phyloP scores from a whole-genome alignment of 1,140 invertebrate species.

The Drepana arcuata region DNA sequence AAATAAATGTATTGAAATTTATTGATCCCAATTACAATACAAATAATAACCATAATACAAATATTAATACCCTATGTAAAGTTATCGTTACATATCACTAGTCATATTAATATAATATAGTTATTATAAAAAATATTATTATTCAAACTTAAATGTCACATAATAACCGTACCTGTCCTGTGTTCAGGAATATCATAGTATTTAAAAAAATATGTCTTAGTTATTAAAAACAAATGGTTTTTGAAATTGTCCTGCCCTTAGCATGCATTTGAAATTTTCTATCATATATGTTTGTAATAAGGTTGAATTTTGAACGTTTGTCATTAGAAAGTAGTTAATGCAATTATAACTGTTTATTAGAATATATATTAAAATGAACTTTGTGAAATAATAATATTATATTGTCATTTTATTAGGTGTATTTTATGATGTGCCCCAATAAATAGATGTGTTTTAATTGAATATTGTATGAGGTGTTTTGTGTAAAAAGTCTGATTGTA shows the following conservation, averaged over 20 bases:
- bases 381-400: too few species aligned
- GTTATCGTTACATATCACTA: constrained; percentile 69
- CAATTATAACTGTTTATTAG: too few species aligned
- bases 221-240: background rate
- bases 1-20: too few species aligned
- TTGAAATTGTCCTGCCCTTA: background rate
- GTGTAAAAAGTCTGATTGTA: constrained; percentile 64
- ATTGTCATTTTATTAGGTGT: too few species aligned
- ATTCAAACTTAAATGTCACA: constrained; percentile 36
- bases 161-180: constrained; percentile 62
- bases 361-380: too few species aligned
- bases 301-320: too few species aligned
- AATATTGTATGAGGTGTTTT: constrained; percentile 19
- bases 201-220: too few species aligned
- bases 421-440: constrained; percentile 7
- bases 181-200: constrained; percentile 62
- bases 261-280: too few species aligned
- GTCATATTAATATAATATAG: constrained; percentile 34
- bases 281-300: too few species aligned
- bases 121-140: constrained; percentile 14
- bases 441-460: constrained; percentile 13
- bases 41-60: too few species aligned
- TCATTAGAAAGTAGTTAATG: too few species aligned
- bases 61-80: constrained; percentile 45
- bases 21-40: too few species aligned